These are phyloP conservation scores for Chrysomela aeneicollis DNA, from an alignment of 2,888 invertebrate genomes.

Conservation along the genomic window DNA sequence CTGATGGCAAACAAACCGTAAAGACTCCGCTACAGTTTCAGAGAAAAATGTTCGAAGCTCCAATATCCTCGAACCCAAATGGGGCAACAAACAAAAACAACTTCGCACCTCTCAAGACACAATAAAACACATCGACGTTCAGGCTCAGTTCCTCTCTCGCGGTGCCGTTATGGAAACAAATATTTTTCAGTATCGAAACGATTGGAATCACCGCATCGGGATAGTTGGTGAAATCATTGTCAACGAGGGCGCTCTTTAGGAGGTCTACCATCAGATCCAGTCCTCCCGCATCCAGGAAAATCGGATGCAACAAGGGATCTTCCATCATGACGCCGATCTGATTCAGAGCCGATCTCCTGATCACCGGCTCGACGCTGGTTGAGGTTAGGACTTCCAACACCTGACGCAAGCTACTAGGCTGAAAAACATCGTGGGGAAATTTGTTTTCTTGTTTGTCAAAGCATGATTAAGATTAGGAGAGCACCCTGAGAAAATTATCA, in stretches of 20 bases:
- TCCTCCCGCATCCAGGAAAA: conserved; percentile 68
- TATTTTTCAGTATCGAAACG: conserved; percentile 62
- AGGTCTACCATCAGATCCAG: conserved; percentile 63
- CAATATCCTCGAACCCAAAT: too few species aligned
- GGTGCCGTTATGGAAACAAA: conserved; percentile 65
- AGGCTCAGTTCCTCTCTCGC: conserved; percentile 67
- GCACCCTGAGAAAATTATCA: too few species aligned
- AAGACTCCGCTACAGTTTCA: too few species aligned
- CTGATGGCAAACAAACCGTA: too few species aligned
- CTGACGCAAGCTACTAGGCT: conserved; percentile 63
- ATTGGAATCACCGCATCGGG: conserved; percentile 65
- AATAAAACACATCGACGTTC: conserved; percentile 60
- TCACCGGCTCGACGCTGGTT: conserved; percentile 67
- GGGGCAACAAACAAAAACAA: conserved; percentile 16
- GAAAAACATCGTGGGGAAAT: conserved; percentile 45
- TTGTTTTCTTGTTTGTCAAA: too few species aligned
- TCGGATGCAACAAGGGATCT: conserved; percentile 68
- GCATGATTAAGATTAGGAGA: too few species aligned
- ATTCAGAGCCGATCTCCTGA: conserved; percentile 72
- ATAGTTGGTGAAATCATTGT: conserved; percentile 62
- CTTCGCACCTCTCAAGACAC: conserved; percentile 61
- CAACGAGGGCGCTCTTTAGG: conserved; percentile 61
- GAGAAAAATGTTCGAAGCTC: too few species aligned
- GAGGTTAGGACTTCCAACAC: conserved; percentile 59
- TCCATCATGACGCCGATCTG: conserved; percentile 74